Evolutionary conservation across 1,140 invertebrate species (phyloP).

Genomic region (Drosophila sulfurigaster): DNA sequence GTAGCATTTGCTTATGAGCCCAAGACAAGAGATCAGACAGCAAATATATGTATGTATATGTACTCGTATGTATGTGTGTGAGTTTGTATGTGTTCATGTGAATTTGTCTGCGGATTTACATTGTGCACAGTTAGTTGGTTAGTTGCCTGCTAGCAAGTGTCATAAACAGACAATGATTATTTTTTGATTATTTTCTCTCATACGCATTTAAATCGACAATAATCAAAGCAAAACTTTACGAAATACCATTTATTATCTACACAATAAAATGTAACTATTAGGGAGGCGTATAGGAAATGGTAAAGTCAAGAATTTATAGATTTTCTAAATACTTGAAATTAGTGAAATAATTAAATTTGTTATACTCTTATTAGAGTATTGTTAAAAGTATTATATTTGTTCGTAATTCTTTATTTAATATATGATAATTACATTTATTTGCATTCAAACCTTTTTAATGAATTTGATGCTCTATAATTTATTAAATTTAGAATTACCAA

Average conservation of each 20-base stretch:
- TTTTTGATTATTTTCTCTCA: constrained; percentile 11
- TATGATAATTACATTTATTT: no score
- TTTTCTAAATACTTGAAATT: no score
- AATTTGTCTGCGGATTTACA: neutral
- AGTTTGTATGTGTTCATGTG: neutral
- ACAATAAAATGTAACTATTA: no score
- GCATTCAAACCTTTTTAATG: no score
- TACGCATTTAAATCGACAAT: constrained; percentile 18
- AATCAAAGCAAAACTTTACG: constrained; percentile 11
- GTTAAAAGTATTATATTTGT: no score
- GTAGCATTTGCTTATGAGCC: constrained; percentile 21
- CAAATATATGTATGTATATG: neutral
- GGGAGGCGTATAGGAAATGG: no score
- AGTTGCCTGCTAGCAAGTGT: constrained; percentile 23
- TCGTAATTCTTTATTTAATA: no score
- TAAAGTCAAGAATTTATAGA: no score
- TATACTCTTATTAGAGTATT: no score
- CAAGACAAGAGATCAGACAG: constrained; percentile 39
- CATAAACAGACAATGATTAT: constrained; percentile 40
- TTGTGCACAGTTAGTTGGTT: neutral
- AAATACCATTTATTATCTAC: neutral
- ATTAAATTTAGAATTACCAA: no score
- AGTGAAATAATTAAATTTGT: no score
- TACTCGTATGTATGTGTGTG: neutral
- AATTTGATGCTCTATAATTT: no score